phyloP scores from a whole-genome alignment of 2,888 invertebrate species.

The Drosophila bunnanda region DNA sequence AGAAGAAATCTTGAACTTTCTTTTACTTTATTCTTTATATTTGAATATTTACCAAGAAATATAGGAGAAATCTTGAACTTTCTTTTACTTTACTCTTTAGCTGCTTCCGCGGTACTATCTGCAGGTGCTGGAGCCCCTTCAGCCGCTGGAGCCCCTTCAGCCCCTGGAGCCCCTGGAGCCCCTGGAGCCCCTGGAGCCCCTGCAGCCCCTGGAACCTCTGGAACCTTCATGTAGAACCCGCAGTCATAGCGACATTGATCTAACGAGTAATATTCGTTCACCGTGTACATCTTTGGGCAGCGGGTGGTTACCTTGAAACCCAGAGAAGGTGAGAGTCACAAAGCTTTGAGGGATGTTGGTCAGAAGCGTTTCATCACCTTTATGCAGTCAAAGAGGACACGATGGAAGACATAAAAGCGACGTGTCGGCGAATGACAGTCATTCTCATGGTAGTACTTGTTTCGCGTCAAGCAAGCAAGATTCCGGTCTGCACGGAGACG shows the following conservation, averaged over 20 bases:
- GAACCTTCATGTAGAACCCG: conserved; percentile 29
- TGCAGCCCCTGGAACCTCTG: background rate
- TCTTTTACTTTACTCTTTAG: too few species aligned
- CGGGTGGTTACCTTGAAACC: conserved; percentile 11
- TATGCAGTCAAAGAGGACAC: conserved; percentile 48
- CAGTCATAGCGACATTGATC: conserved; percentile 32
- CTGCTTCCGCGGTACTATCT: too few species aligned
- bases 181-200: too few species aligned
- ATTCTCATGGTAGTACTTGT: conserved; percentile 45
- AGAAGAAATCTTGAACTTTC: too few species aligned
- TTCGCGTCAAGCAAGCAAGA: conserved; percentile 36
- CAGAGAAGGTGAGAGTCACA: background rate
- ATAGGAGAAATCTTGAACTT: too few species aligned
- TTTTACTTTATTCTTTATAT: too few species aligned
- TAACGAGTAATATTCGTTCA: conserved; percentile 42
- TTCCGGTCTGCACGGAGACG: conserved; percentile 16
- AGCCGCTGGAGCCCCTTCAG: too few species aligned
- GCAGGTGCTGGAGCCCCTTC: too few species aligned
- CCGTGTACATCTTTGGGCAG: conserved; percentile 8
- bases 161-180: too few species aligned
- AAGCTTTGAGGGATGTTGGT: background rate
- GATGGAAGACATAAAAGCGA: conserved; percentile 51
- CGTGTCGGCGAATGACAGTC: conserved; percentile 36
- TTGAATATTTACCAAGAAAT: too few species aligned
- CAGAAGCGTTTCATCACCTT: conserved; percentile 16